Conservation (phyloP, 2,888 invertebrate species). For the Xestia c-nigrum region DNA sequence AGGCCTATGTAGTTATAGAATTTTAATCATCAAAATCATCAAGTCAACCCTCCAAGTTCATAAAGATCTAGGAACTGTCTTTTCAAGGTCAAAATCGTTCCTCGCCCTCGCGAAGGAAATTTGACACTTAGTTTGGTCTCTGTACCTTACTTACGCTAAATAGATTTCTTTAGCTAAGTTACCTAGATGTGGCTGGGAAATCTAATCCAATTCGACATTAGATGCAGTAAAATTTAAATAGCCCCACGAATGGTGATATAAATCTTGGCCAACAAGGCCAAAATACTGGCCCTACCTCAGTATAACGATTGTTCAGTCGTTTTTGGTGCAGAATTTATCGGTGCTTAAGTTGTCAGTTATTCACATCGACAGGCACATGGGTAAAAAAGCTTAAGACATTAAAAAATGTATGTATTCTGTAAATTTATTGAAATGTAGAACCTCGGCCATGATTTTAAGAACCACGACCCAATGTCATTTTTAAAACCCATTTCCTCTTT, state of each 20-base stretch:
- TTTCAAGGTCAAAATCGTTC: no score
- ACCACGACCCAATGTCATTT: not conserved
- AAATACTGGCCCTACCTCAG: not conserved
- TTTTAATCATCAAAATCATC: no score
- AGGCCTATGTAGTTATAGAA: not conserved
- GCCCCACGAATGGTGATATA: not conserved
- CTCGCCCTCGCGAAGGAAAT: not conserved
- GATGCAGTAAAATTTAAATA: not conserved
- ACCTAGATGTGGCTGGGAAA: not conserved
- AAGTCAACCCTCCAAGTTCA: no score
- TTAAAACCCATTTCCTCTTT: not conserved
- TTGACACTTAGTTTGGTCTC: no score
- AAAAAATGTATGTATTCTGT: not conserved
- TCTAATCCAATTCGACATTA: not conserved
- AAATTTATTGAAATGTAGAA: not conserved
- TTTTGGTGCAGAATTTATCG: not conserved
- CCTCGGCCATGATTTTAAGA: not conserved
- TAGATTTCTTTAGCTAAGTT: not conserved
- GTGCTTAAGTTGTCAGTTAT: not conserved
- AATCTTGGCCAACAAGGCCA: not conserved
- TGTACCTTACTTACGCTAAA: no score
- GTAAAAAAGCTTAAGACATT: not conserved
- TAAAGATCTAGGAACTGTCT: no score
- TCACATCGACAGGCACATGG: not conserved
- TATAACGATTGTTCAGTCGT: not conserved